A percentile compares a stretch with the other conserved stretches of the same genome.
Conservation (phyloP, 2,113 vertebrate genomes). For the Xyliphius kryptos region DNA sequence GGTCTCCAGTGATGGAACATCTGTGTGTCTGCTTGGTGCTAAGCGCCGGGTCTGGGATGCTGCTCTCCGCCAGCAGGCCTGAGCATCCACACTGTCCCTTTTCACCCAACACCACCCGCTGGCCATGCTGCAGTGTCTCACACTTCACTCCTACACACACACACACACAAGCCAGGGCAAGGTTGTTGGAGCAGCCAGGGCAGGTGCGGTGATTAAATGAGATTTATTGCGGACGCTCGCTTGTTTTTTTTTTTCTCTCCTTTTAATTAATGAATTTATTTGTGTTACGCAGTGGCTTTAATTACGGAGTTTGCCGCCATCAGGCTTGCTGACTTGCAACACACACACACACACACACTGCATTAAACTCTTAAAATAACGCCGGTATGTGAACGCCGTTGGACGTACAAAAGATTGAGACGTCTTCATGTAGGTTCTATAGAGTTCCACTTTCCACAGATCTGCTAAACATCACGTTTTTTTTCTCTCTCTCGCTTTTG, state of each 20-base stretch:
- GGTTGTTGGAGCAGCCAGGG: conserved; percentile 32
- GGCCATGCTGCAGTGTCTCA: conserved; percentile 32
- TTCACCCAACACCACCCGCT: conserved; percentile 35
- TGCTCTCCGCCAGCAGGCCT: conserved; percentile 33
- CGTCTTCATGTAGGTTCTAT: conserved; percentile 2
- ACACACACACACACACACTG: conserved; percentile 1
- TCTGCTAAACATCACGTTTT: conserved; percentile 2
- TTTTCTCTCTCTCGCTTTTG: conserved; percentile 11
- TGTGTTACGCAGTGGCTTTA: conserved; percentile 42
- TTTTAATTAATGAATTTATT: neutral
- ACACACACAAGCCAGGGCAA: conserved; percentile 29
- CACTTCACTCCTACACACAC: conserved; percentile 30
- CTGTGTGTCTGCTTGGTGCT: conserved; percentile 34
- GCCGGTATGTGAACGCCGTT: too few species aligned
- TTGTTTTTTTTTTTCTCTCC: conserved; percentile 31
- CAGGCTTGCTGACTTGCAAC: conserved; percentile 7
- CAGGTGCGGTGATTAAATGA: conserved; percentile 49
- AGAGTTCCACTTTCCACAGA: neutral
- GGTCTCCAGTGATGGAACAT: conserved; percentile 35
- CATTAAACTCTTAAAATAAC: too few species aligned
- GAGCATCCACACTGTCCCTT: conserved; percentile 29
- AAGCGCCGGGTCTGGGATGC: conserved; percentile 24
- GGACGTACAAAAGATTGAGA: too few species aligned
- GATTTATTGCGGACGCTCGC: conserved; percentile 37
- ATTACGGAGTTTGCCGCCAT: conserved; percentile 35